These are phyloP conservation scores for Amazona vittata DNA, from an alignment of 2,113 vertebrate genomes.

Conservation along the genomic window DNA sequence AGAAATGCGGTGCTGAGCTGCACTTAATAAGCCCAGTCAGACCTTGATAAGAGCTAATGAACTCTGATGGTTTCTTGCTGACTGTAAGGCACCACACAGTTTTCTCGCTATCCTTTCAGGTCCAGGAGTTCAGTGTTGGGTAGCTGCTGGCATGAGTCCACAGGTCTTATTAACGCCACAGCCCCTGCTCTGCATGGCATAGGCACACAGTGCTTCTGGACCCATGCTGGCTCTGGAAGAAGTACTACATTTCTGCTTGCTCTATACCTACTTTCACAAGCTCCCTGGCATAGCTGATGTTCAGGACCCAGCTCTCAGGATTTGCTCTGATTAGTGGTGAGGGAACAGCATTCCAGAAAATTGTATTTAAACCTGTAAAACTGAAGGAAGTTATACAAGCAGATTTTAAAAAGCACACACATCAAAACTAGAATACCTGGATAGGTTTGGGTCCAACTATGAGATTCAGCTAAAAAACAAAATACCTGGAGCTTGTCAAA, in stretches of 20 bases:
- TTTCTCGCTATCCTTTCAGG: not conserved
- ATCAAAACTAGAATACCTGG: not conserved
- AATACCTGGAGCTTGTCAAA: not conserved
- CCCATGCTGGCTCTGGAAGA: not conserved
- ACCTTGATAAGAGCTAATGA: conserved; percentile 3
- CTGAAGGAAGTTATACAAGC: not conserved
- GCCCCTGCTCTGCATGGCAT: not conserved
- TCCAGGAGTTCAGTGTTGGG: not conserved
- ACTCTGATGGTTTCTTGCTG: not conserved
- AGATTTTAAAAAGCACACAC: not conserved
- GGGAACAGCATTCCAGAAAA: not conserved
- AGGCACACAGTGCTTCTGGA: not conserved
- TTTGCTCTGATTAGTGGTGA: not conserved
- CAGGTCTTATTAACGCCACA: not conserved
- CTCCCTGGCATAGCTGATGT: not conserved
- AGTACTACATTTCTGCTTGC: rapidly evolving
- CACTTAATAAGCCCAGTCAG: conserved; percentile 22
- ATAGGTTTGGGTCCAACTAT: not conserved
- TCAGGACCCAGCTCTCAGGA: not conserved
- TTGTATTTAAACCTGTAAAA: not conserved
- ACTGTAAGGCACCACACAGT: not conserved
- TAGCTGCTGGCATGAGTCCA: not conserved
- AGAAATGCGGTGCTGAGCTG: not conserved
- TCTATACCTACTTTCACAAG: not conserved
- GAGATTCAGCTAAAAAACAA: not conserved